These are phyloP conservation scores for Bhutanitis thaidina DNA, from an alignment of 2,888 invertebrate species.

Conservation along the genomic window DNA sequence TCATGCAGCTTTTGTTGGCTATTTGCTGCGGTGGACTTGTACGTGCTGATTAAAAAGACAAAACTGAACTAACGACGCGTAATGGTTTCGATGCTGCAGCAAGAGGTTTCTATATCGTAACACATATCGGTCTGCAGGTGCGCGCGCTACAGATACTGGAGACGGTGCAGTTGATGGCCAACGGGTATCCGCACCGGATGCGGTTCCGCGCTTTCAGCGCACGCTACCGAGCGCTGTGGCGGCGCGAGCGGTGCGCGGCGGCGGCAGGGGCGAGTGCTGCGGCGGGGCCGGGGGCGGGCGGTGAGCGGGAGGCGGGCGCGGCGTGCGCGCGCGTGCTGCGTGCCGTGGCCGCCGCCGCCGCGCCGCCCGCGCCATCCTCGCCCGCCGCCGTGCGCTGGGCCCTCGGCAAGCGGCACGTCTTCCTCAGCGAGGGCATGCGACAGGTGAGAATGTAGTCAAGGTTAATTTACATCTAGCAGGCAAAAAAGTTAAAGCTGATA, in stretches of 20 bases:
- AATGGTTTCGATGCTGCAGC: no score
- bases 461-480: no score
- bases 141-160: slow-evolving; percentile 94
- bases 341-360: slow-evolving; percentile 88
- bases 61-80: no score
- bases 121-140: slow-evolving; percentile 81
- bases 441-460: slow-evolving; percentile 86
- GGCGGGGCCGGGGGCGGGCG: slow-evolving; percentile 83
- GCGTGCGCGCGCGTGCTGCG: slow-evolving; percentile 87
- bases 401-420: slow-evolving; percentile 94
- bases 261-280: slow-evolving; percentile 86
- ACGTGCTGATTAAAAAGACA: no score
- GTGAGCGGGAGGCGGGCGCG: slow-evolving; percentile 77
- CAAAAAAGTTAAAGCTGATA: no score
- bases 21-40: no score
- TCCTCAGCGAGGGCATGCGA: slow-evolving; percentile 94
- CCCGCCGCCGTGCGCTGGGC: slow-evolving; percentile 87
- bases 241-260: slow-evolving; percentile 86
- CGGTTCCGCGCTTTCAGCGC: slow-evolving; percentile 94
- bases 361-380: slow-evolving; percentile 86
- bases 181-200: slow-evolving; percentile 96
- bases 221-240: slow-evolving; percentile 91
- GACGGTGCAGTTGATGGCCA: slow-evolving; percentile 96
- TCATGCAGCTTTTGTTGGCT: no score
- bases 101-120: no score